Evolutionary conservation across 2,113 vertebrate species (phyloP), one percentile per base, ranked within the genome.

Genomic region (Caloenas nicobarica): DNA sequence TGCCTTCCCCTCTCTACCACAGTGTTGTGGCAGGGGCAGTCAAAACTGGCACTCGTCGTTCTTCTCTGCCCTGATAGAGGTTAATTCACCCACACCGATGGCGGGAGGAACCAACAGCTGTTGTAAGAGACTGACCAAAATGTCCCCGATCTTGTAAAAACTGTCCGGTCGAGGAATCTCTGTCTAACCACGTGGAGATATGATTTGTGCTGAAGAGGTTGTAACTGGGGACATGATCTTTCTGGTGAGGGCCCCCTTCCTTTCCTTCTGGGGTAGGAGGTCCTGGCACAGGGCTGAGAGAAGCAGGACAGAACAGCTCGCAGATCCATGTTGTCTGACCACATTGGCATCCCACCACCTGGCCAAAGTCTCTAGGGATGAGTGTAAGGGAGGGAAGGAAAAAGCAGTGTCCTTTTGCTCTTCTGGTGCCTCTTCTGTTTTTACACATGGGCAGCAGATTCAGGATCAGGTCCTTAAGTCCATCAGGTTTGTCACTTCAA

Each of bases 61-160:
- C 50, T 40, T 88, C 48, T 46, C 38, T 1, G 0, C 22, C n/a
- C 36, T 53, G 19, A 42, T 0, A 0, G 23, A 73, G 24, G 31
- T 34, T 16, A 16, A 36, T 46, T 40, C 86, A 64, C 23, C 21
- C 12, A 14, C 13, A 57, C 11, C 33, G n/a, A 33, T 4, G 15
- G 22, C 50, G 34, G 51, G 11, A 76, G 34, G 28, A 56, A 71
- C 9, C 53, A 76, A 44, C 38, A 56, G n/a, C n/a, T 77, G 12
- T 23, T 66, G 16, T 9, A 71, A 79, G 17, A 3, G 33, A 46
- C 29, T 13, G 51, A 10, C 28, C 16, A 62, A 54, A 76, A 60
- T 36, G 5, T 36, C 36, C 53, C 42, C 1, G 0, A 33, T 31
- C n/a, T 42, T 44, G 17, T 48, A 29, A 77, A 71, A 62, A 66